These are phyloP conservation scores for western clawed frog (Xenopus tropicalis) DNA, from an alignment of 2,113 vertebrate genomes.

Conservation along the genomic window UCB_Xtro_10.0 CM004450.2:6147001-6147500, in stretches of 20 bases:
- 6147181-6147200: conserved; percentile 68
- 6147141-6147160: conserved; percentile 69
- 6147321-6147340: conserved; percentile 41
- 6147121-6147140: conserved; percentile 68
- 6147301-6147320: conserved; percentile 50
- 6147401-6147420: background rate
- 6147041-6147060: conserved; percentile 73
- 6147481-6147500: too few relatives aligned
- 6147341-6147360: background rate
- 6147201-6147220: conserved; percentile 65
- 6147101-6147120: conserved; percentile 76
- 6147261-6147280: conserved; percentile 57
- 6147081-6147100: conserved; percentile 50
- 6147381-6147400: background rate
- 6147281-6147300: conserved; percentile 44
- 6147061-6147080: conserved; percentile 61
- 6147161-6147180: conserved; percentile 64
- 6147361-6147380: background rate
- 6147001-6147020: conserved; percentile 89
- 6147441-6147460: too few relatives aligned
- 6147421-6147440: too few relatives aligned
- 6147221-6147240: conserved; percentile 66
- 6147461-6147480: too few relatives aligned
- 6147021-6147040: conserved; percentile 88
- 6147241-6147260: conserved; percentile 59